Evolutionary conservation across 2,797 vertebrate species (phyloP), one percentile per base, ranked within the genome.

Genomic region (Odontamblyopus lacepedii): DNA sequence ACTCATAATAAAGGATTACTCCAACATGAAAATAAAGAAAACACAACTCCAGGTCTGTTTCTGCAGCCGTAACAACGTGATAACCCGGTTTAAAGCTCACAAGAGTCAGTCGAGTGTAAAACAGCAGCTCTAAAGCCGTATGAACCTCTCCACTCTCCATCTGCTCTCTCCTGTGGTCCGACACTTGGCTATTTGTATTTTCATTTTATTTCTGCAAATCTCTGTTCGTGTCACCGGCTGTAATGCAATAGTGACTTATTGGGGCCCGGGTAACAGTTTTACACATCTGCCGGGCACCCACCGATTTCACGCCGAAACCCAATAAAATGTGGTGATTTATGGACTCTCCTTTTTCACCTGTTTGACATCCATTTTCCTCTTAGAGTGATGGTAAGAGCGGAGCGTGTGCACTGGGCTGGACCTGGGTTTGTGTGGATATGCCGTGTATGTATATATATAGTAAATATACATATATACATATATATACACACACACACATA

Each of bases 231-330:
- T 76, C 82, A 80, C 66, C 15, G 70, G 77, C 74, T 26, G 67
- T 88, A 89, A 89, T 90, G 81, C 85, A 87, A 86, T 87, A 78
- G 77, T 91, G 83, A 89, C 87, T 90, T 86, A 88, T 89, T 85
- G 80, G 82, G 81, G 88, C 78, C 87, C 81, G 61, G 79, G 86
- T 86, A 86, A 88, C 85, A 83, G 76, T 83, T 88, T 87, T 85
- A 87, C 86, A 90, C 89, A 74, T 83, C 83, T 73, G 79, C 85
- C 72, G 69, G 77, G 77, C 78, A 74, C 73, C 83, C 86, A 88
- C 82, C 85, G 79, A 82, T 86, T 86, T 85, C 71, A 72, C 48
- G 76, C 82, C 70, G 72, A 78, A 88, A 91, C 76, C 86, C 87
- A 88, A 87, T 89, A 89, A 89, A 78, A 75, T 35, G 19, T 41